Percentiles rank a stretch among this genome's conserved stretches.
These are phyloP conservation scores for Drosophila picticornis DNA, from an alignment of 2,888 invertebrate genomes.

Conservation along the genomic window DNA sequence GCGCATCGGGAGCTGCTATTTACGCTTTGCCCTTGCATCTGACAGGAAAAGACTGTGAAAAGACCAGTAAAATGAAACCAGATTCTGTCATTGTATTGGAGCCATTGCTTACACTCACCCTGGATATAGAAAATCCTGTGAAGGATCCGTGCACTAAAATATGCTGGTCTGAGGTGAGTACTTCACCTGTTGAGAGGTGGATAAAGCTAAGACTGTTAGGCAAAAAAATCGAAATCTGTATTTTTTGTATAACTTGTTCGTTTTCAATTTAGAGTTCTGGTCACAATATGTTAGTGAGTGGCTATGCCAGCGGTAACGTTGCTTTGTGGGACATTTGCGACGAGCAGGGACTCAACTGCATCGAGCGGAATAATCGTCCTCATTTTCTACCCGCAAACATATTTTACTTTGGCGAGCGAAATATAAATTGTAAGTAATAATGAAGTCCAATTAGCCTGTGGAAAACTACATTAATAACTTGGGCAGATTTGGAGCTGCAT, in stretches of 20 bases:
- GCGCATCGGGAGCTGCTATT: constrained; percentile 87
- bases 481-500: constrained; percentile 81
- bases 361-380: constrained; percentile 74
- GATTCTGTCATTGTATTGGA: constrained; percentile 55
- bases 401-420: constrained; percentile 87
- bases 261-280: constrained; percentile 62
- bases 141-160: constrained; percentile 63
- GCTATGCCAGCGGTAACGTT: constrained; percentile 88
- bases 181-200: background rate
- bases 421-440: constrained; percentile 86
- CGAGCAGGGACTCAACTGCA: constrained; percentile 79
- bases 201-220: no score
- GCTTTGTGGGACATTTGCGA: constrained; percentile 88
- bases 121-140: constrained; percentile 59
- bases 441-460: background rate
- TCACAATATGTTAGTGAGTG: constrained; percentile 87
- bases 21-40: constrained; percentile 86
- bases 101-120: constrained; percentile 60
- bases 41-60: background rate
- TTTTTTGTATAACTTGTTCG: background rate
- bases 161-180: constrained; percentile 83
- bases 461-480: background rate
- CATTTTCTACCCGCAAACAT: constrained; percentile 86
- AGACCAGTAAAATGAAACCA: background rate
- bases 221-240: background rate